A percentile compares a stretch with the other conserved stretches of the same genome.
These are phyloP conservation scores for Dromococcyx pavoninus DNA, from an alignment of 2,797 vertebrate genomes.

Conservation along the genomic window DNA sequence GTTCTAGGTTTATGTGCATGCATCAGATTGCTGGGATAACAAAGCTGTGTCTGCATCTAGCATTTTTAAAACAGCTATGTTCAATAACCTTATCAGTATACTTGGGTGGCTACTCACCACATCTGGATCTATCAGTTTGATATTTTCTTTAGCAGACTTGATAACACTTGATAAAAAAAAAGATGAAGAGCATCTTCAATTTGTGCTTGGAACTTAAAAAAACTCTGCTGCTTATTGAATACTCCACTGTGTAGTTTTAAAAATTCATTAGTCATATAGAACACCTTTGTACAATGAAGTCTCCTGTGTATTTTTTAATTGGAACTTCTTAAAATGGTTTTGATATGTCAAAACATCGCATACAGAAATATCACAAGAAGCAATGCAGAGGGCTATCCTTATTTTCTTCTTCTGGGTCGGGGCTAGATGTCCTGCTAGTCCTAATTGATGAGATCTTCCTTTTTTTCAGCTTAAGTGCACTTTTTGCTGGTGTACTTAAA, in stretches of 20 bases:
- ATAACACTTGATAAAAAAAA: not conserved
- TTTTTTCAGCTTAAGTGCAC: not conserved
- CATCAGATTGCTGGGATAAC: not conserved
- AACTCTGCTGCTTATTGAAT: not conserved
- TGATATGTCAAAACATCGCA: not conserved
- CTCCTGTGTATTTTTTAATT: not conserved
- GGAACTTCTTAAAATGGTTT: not conserved
- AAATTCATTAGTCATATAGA: not conserved
- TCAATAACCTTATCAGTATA: not conserved
- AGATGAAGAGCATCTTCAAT: not conserved
- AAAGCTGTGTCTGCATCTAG: not conserved
- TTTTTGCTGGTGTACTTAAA: not conserved
- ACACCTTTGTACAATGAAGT: not conserved
- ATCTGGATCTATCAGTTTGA: not conserved
- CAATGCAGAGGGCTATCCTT: not conserved
- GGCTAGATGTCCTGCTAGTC: not conserved
- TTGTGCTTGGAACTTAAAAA: not conserved
- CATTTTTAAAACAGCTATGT: not conserved
- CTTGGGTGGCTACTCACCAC: not conserved
- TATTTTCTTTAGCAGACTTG: not conserved
- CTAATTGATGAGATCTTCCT: not conserved
- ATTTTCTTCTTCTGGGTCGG: not conserved
- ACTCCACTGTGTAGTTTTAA: not conserved
- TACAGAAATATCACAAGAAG: not conserved
- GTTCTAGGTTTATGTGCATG: not conserved